Percentiles rank a stretch among this genome's conserved stretches.
Conservation (phyloP, 2,797 vertebrate species). For the Danio choprae region DNA sequence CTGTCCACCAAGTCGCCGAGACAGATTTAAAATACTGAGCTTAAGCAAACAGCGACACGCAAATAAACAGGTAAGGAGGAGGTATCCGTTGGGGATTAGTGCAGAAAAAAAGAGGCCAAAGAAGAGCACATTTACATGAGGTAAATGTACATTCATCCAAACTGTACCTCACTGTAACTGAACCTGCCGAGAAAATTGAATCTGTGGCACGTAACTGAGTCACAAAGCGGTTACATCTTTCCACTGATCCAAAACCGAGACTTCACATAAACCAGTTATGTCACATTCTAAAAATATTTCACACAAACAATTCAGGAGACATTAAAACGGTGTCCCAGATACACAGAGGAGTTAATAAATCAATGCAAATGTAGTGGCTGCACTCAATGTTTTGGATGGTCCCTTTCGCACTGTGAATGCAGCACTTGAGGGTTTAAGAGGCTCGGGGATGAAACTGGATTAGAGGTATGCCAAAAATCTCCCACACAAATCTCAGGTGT, state of each 20-base stretch:
- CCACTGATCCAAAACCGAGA: conserved; percentile 34
- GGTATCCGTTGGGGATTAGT: conserved; percentile 19
- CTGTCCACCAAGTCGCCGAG: conserved; percentile 40
- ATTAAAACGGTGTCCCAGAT: conserved; percentile 44
- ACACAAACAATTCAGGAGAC: conserved; percentile 42
- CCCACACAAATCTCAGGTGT: conserved; percentile 16
- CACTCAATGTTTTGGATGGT: conserved; percentile 33
- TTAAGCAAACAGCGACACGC: conserved; percentile 18
- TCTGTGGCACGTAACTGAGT: conserved; percentile 13
- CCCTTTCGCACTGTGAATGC: conserved; percentile 30
- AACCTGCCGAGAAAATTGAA: conserved; percentile 42
- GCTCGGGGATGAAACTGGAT: conserved; percentile 44
- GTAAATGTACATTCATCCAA: conserved; percentile 30
- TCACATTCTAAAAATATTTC: conserved; percentile 43
- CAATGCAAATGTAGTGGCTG: conserved; percentile 44
- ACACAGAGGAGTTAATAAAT: conserved; percentile 52
- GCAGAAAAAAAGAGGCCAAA: conserved; percentile 4
- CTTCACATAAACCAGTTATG: conserved; percentile 43
- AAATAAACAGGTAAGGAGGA: conserved; percentile 48
- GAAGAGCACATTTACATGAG: conserved; percentile 27
- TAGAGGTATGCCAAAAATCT: conserved; percentile 24
- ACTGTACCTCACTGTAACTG: conserved; percentile 40
- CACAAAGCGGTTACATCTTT: conserved; percentile 39
- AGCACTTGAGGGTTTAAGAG: conserved; percentile 36
- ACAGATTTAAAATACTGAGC: conserved; percentile 40